These are phyloP conservation scores for Paedocypris micromegethes DNA, from an alignment of 2,797 vertebrate species.

Conservation along the genomic window DNA sequence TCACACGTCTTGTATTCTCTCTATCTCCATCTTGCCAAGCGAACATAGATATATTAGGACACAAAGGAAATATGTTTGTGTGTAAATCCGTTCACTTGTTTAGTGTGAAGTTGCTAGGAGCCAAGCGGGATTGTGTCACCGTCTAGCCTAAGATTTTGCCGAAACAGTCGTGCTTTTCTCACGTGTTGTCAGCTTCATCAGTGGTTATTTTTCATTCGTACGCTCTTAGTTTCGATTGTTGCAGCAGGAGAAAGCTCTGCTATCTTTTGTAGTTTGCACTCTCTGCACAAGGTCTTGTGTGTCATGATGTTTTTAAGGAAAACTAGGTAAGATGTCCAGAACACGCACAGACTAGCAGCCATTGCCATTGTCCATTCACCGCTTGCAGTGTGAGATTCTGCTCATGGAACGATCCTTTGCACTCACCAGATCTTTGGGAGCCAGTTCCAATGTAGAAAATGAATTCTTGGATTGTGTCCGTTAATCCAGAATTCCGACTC, in stretches of 20 bases:
- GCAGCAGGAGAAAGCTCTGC: background rate
- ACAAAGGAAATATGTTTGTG: too few relatives aligned
- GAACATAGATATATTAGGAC: too few relatives aligned
- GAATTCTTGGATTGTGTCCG: background rate
- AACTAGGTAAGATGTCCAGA: constrained; percentile 16
- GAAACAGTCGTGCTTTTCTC: too few relatives aligned
- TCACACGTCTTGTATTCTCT: too few relatives aligned
- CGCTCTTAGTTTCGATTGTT: background rate
- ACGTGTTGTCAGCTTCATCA: too few relatives aligned
- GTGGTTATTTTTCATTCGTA: too few relatives aligned
- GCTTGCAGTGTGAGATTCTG: constrained; percentile 16
- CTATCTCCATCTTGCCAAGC: too few relatives aligned
- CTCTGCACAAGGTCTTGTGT: constrained; percentile 25
- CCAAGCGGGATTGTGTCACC: too few relatives aligned
- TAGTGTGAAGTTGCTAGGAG: too few relatives aligned
- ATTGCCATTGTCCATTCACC: constrained; percentile 2
- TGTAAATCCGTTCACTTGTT: too few relatives aligned
- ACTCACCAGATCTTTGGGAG: background rate
- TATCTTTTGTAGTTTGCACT: constrained; percentile 19
- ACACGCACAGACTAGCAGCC: constrained; percentile 6
- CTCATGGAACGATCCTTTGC: constrained; percentile 12
- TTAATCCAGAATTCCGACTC: background rate
- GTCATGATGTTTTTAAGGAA: constrained; percentile 12
- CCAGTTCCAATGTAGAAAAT: background rate
- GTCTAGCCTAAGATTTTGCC: too few relatives aligned